These are phyloP conservation scores for Agapetus fuscipes DNA, from an alignment of 2,888 invertebrate species.

Conservation along the genomic window DNA sequence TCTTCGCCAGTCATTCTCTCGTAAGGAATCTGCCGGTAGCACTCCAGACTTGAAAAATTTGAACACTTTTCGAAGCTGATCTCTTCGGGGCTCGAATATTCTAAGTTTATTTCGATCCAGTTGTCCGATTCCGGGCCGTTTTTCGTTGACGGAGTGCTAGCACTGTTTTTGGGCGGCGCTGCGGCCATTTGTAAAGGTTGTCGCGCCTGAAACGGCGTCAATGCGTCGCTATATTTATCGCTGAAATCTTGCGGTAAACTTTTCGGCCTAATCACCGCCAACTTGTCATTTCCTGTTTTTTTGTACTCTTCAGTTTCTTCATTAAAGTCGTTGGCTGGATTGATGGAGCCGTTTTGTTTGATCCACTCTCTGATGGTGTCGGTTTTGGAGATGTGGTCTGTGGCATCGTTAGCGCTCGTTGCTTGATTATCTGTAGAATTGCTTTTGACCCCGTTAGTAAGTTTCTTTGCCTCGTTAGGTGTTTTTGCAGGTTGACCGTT, in stretches of 20 bases:
- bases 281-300: slow-evolving; percentile 3
- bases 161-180: slow-evolving; percentile 21
- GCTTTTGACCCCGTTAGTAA: slow-evolving; percentile 5
- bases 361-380: slow-evolving; percentile 21
- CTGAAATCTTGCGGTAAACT: slow-evolving; percentile 21
- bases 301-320: slow-evolving; percentile 7
- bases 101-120: slow-evolving; percentile 65
- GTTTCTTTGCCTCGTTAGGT: slow-evolving; percentile 5
- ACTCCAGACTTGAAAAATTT: slow-evolving; percentile 31
- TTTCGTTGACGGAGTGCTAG: slow-evolving; percentile 23
- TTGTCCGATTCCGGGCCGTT: slow-evolving; percentile 42
- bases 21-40: slow-evolving; percentile 35
- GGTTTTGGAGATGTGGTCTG: slow-evolving; percentile 14
- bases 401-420: too few relatives aligned
- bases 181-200: slow-evolving; percentile 24
- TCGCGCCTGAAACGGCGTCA: slow-evolving; percentile 27
- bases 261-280: slow-evolving; percentile 16
- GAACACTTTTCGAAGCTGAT: slow-evolving; percentile 49
- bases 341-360: slow-evolving; percentile 17
- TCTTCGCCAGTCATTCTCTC: slow-evolving; percentile 31
- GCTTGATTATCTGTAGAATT: background rate
- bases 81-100: slow-evolving; percentile 58
- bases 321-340: slow-evolving; percentile 12
- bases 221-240: slow-evolving; percentile 20
- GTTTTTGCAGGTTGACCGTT: slow-evolving; percentile 2